These are phyloP conservation scores for Scytalopus superciliaris DNA, from an alignment of 2,113 vertebrate genomes.

Conservation along the genomic window DNA sequence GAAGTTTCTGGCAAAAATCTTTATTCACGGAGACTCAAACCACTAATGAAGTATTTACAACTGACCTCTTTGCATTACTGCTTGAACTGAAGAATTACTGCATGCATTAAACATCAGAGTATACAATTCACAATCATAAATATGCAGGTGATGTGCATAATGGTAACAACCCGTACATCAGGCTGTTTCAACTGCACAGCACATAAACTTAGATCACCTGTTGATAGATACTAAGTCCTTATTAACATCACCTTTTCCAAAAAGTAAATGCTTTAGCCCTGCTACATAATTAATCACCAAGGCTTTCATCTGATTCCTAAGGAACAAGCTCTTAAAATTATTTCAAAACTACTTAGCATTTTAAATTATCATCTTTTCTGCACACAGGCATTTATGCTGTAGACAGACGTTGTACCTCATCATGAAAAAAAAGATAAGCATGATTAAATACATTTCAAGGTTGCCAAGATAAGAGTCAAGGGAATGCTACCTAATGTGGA, in stretches of 20 bases:
- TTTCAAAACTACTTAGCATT: constrained; percentile 55
- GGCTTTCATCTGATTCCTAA: constrained; percentile 28
- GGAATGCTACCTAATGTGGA: neutral
- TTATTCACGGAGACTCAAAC: neutral
- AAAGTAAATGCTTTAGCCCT: constrained; percentile 7
- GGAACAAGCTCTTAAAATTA: constrained; percentile 17
- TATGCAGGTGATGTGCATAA: neutral
- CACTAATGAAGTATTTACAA: neutral
- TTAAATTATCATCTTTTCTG: constrained; percentile 27
- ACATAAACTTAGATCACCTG: neutral
- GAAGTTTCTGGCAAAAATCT: neutral
- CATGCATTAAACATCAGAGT: neutral
- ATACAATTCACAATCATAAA: neutral
- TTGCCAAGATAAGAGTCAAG: neutral
- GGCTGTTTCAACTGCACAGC: neutral
- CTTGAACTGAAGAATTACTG: neutral
- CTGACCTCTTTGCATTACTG: neutral
- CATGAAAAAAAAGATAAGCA: neutral
- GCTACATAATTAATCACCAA: constrained; percentile 15
- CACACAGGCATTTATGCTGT: neutral
- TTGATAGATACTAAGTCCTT: neutral
- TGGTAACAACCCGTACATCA: neutral
- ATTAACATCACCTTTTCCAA: neutral
- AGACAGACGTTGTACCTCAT: constrained; percentile 27
- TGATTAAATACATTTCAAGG: constrained; percentile 29